Evolutionary conservation across 2,797 vertebrate genomes (phyloP).

Genomic region (Rousettus madagascariensis): DNA sequence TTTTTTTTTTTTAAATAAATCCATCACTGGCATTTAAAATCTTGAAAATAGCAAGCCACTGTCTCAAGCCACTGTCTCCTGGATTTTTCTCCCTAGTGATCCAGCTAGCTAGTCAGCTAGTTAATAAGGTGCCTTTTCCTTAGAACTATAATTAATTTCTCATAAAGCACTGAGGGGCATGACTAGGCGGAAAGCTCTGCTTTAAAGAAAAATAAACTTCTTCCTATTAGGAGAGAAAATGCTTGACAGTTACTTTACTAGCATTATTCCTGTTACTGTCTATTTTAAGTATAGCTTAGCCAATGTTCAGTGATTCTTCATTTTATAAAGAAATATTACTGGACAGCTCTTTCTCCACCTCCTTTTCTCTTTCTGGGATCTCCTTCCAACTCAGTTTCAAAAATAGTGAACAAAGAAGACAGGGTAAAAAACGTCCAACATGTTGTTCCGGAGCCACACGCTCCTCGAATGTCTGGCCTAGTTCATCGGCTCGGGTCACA

Average conservation of each 20-base stretch:
- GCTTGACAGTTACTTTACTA: background rate
- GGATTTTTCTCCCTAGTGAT: background rate
- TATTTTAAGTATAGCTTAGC: slow-evolving; percentile 14
- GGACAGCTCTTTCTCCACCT: background rate
- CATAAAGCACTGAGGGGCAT: slow-evolving; percentile 27
- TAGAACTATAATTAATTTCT: background rate
- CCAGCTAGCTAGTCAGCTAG: background rate
- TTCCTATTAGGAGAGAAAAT: background rate
- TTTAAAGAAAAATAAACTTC: background rate
- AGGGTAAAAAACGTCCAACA: background rate
- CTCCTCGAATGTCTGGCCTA: background rate
- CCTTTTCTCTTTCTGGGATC: background rate
- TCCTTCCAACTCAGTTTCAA: background rate
- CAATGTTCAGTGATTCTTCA: background rate
- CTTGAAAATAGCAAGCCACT: slow-evolving; percentile 5
- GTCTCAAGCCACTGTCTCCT: background rate
- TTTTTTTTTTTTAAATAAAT: background rate
- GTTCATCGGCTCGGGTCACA: background rate
- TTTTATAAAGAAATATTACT: slow-evolving; percentile 16
- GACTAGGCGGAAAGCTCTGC: slow-evolving; percentile 56
- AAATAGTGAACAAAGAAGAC: slow-evolving; percentile 30
- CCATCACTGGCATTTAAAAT: background rate
- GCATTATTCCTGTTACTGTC: background rate
- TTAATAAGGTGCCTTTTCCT: background rate
- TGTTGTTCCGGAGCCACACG: background rate